Percentiles rank a stretch among this genome's conserved stretches.
These are phyloP conservation scores for Falco punctatus DNA, from an alignment of 2,113 vertebrate species.

Conservation along the genomic window DNA sequence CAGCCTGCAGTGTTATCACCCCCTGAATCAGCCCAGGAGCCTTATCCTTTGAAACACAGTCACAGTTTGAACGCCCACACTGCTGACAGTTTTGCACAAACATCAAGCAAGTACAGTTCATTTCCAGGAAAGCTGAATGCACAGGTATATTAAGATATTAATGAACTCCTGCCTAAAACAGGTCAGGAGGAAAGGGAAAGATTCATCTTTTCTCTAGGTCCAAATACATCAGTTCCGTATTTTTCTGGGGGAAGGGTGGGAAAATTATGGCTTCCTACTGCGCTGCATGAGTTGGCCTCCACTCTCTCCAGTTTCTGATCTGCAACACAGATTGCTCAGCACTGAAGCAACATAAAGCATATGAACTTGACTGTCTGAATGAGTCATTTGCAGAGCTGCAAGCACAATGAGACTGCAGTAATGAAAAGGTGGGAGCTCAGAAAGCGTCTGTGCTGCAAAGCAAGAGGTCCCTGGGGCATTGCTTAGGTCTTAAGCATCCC, in stretches of 20 bases:
- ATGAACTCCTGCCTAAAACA: neutral
- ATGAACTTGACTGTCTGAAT: neutral
- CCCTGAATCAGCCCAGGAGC: neutral
- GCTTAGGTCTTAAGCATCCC: neutral
- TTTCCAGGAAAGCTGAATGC: constrained; percentile 24
- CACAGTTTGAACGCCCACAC: neutral
- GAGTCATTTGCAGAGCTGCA: constrained; percentile 39
- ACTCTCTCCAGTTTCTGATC: constrained; percentile 1
- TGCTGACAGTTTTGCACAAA: neutral
- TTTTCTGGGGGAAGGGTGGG: neutral
- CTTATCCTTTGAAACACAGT: neutral
- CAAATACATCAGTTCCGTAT: neutral
- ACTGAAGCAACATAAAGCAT: neutral
- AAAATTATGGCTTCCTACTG: neutral
- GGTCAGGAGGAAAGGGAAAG: neutral
- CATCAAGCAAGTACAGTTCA: neutral
- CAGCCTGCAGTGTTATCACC: neutral
- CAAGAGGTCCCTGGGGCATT: neutral
- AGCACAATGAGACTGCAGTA: neutral
- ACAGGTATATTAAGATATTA: neutral
- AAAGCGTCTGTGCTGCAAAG: neutral
- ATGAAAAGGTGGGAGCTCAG: neutral
- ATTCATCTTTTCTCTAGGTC: neutral
- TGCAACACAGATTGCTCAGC: constrained; percentile 19
- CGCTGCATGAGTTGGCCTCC: neutral